Evolutionary conservation across 1,140 invertebrate species (phyloP).

Genomic region (Magallana gigas): DNA sequence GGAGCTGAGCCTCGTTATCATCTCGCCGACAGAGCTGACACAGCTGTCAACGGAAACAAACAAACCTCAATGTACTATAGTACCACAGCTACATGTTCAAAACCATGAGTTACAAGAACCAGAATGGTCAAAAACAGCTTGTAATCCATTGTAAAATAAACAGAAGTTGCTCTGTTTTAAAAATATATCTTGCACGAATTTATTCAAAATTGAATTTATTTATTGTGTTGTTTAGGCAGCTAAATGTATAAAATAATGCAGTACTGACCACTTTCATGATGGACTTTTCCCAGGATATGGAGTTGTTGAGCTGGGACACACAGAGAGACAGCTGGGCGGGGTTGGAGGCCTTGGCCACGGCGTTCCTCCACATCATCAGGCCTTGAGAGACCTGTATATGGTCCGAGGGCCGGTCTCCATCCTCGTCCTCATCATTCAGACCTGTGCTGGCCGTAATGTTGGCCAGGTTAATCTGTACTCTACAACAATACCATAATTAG

Average conservation of each 20-base stretch:
- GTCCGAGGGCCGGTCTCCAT: constrained; percentile 48
- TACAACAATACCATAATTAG: constrained; percentile 40
- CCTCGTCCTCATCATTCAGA: constrained; percentile 54
- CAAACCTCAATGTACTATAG: background rate
- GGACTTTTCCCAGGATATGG: constrained; percentile 98
- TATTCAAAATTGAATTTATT: no score
- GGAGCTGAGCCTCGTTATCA: constrained; percentile 96
- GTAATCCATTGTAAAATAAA: no score
- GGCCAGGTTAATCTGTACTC: constrained; percentile 69
- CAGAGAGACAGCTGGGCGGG: constrained; percentile 94
- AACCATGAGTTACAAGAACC: no score
- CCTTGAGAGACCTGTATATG: constrained; percentile 74
- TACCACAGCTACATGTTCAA: no score
- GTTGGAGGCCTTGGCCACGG: constrained; percentile 88
- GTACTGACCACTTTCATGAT: constrained; percentile 97
- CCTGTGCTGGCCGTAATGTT: constrained; percentile 62
- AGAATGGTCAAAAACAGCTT: no score
- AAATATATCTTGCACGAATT: no score
- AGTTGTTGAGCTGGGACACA: constrained; percentile 92
- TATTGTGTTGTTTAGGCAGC: no score
- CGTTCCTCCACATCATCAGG: constrained; percentile 93
- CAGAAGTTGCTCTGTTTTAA: no score
- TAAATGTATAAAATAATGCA: background rate
- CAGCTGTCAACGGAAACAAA: constrained; percentile 85
- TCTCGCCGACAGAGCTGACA: constrained; percentile 98